phyloP scores from a whole-genome alignment of 2,888 invertebrate genomes.

The Serripes groenlandicus region DNA sequence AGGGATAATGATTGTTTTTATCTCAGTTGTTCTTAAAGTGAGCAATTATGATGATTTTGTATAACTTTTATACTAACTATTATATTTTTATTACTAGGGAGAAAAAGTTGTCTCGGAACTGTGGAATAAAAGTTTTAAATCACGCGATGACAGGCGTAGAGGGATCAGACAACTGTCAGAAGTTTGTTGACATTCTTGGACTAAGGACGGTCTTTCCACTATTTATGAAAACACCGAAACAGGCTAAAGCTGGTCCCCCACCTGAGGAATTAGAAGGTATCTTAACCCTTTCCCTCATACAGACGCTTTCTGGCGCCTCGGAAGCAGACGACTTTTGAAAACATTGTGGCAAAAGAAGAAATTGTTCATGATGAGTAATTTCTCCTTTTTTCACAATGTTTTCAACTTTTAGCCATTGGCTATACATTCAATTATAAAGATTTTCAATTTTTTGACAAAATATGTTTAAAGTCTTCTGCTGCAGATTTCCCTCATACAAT shows the following conservation, averaged over 20 bases:
- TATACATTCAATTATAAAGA: background rate
- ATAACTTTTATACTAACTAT: background rate
- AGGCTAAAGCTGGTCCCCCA: constrained; percentile 86
- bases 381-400: background rate
- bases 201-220: constrained; percentile 98
- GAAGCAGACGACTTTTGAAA: background rate
- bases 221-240: constrained; percentile 99
- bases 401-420: background rate
- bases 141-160: constrained; percentile 98
- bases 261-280: constrained; percentile 95
- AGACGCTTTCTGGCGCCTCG: background rate
- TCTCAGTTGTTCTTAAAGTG: too few relatives aligned
- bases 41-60: too few relatives aligned
- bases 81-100: constrained; percentile 90
- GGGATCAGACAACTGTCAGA: constrained; percentile 96
- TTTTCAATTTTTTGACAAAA: too few relatives aligned
- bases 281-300: background rate
- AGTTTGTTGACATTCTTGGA: constrained; percentile 98
- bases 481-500: too few relatives aligned
- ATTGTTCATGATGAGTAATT: background rate
- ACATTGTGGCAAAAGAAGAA: background rate
- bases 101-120: constrained; percentile 95
- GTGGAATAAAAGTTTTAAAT: constrained; percentile 98
- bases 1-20: too few relatives aligned
- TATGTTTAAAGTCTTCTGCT: too few relatives aligned